Percentiles rank a stretch among this genome's conserved stretches.
phyloP scores from a whole-genome alignment of 2,888 invertebrate genomes.

The Drosophila paramelanica region DNA sequence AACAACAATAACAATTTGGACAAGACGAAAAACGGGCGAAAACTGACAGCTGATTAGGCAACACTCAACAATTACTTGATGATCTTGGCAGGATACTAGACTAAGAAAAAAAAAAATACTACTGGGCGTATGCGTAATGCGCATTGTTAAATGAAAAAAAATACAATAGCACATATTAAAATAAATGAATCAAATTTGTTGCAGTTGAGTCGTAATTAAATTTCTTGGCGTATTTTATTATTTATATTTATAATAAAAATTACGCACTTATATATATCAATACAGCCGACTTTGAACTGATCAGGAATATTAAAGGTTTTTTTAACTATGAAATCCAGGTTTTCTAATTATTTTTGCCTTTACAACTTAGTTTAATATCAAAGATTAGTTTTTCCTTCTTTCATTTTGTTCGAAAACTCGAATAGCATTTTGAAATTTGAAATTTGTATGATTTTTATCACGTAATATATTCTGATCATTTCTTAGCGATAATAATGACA shows the following conservation, averaged over 20 bases:
- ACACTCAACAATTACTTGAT: neutral
- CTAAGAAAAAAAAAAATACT: neutral
- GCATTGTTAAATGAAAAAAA: conserved; percentile 3
- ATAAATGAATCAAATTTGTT: conserved; percentile 10
- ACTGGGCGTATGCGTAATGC: conserved; percentile 12
- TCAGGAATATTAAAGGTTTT: no score
- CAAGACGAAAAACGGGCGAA: neutral
- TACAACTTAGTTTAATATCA: no score
- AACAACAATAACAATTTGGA: conserved; percentile 6
- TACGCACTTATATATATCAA: neutral
- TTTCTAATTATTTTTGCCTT: no score
- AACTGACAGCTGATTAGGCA: conserved; percentile 37
- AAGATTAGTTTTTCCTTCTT: no score
- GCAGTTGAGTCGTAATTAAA: conserved; percentile 5
- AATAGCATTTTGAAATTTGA: no score
- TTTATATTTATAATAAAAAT: neutral
- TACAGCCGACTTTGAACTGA: no score
- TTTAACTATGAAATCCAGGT: no score
- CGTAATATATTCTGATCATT: neutral
- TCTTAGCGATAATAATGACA: neutral
- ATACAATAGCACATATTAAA: neutral
- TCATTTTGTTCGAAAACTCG: no score
- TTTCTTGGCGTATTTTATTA: neutral
- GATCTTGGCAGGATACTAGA: conserved; percentile 9
- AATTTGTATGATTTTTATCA: no score